Evolutionary conservation across 2,113 vertebrate genomes (phyloP).

Genomic region (Paraplagusia blochii): DNA sequence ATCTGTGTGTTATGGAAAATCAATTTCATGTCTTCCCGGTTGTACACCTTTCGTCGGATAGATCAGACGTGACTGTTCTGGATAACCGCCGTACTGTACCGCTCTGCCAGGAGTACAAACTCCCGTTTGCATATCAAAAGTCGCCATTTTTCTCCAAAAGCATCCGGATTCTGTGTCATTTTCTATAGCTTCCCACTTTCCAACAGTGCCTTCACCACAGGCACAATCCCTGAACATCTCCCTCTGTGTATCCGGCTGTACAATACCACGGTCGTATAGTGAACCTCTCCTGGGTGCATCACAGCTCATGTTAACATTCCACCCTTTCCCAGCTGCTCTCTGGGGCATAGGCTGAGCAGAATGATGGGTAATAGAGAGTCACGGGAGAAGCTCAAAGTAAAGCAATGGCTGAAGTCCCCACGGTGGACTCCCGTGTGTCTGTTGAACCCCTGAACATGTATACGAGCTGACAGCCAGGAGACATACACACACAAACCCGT

Average conservation of each 20-base stretch:
- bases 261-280: constrained; percentile 44
- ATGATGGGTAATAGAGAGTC: constrained; percentile 70
- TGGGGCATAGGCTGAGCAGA: constrained; percentile 45
- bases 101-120: constrained; percentile 1
- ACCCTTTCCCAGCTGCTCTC: constrained; percentile 47
- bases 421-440: constrained; percentile 55
- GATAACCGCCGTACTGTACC: too few relatives aligned
- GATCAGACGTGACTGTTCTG: constrained; percentile 19
- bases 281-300: constrained; percentile 49
- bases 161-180: constrained; percentile 16
- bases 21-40: constrained; percentile 56
- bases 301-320: constrained; percentile 53
- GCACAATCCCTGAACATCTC: constrained; percentile 4
- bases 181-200: constrained; percentile 1
- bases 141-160: constrained; percentile 10
- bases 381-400: constrained; percentile 63
- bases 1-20: constrained; percentile 68
- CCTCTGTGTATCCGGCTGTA: constrained; percentile 36
- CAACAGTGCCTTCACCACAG: constrained; percentile 23
- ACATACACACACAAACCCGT: constrained; percentile 34
- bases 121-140: constrained; percentile 6
- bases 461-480: constrained; percentile 53
- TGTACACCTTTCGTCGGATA: constrained; percentile 62
- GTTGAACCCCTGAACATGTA: constrained; percentile 58
- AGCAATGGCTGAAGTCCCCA: constrained; percentile 49